These are phyloP conservation scores for Zeus faber DNA, from an alignment of 2,113 vertebrate genomes.

Conservation along the genomic window DNA sequence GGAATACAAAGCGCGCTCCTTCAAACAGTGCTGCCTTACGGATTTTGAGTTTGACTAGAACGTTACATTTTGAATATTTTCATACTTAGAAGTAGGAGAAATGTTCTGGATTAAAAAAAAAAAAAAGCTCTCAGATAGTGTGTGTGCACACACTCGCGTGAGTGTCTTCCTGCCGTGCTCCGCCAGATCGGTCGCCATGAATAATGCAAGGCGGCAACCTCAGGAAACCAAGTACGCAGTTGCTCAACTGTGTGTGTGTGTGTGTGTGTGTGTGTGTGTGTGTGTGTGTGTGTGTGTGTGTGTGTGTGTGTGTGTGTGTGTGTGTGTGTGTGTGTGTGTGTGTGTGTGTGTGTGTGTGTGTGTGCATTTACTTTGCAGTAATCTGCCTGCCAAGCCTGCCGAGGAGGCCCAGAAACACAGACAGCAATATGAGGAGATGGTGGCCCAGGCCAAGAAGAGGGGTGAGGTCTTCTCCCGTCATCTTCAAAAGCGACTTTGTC, in stretches of 20 bases:
- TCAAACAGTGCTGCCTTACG: too few species aligned
- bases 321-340: slow-evolving; percentile 9
- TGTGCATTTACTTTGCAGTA: slow-evolving; percentile 69
- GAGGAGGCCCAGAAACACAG: slow-evolving; percentile 93
- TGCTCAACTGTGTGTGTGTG: slow-evolving; percentile 1
- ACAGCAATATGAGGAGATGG: slow-evolving; percentile 96
- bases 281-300: slow-evolving; percentile 18
- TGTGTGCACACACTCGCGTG: too few species aligned
- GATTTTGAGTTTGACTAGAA: too few species aligned
- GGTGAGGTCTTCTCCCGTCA: slow-evolving; percentile 60
- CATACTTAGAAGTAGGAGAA: too few species aligned
- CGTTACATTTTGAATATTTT: too few species aligned
- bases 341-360: slow-evolving; percentile 10
- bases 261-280: slow-evolving; percentile 9
- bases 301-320: slow-evolving; percentile 16
- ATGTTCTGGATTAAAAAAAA: too few species aligned
- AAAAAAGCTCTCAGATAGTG: too few species aligned
- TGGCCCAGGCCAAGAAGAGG: slow-evolving; percentile 93
- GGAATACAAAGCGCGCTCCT: too few species aligned
- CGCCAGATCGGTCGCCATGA: slow-evolving; percentile 48
- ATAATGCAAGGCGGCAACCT: slow-evolving; percentile 50
- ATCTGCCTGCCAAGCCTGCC: slow-evolving; percentile 94
- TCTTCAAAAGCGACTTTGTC: too few species aligned
- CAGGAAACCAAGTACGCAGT: neutral
- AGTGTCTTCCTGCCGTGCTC: too few species aligned